Evolutionary conservation across 2,113 vertebrate species (phyloP).

Genomic region (Myxocyprinus asiaticus): DNA sequence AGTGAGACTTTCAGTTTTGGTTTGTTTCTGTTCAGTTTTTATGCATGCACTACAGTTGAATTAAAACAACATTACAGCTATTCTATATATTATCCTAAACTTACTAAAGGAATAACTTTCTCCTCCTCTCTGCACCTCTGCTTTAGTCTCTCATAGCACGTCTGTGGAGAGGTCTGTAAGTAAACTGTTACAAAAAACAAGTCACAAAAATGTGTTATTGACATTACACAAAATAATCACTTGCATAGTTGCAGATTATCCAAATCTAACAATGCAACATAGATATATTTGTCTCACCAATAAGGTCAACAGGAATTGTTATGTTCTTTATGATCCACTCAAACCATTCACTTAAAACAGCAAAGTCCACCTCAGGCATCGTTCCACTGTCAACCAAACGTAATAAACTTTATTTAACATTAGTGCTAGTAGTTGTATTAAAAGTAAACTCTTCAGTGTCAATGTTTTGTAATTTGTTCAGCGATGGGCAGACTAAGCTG

Average conservation of each 20-base stretch:
- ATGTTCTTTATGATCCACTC: conserved; percentile 87
- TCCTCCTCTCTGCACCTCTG: conserved; percentile 90
- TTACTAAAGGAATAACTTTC: conserved; percentile 88
- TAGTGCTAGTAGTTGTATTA: no score
- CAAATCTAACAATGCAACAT: background rate
- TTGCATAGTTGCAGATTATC: background rate
- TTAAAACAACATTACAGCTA: background rate
- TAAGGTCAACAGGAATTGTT: conserved; percentile 83
- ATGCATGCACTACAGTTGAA: no score
- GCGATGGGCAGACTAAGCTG: background rate
- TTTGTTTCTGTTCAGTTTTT: no score
- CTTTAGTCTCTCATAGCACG: conserved; percentile 84
- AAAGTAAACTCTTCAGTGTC: no score
- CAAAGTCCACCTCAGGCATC: conserved; percentile 92
- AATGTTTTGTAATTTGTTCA: background rate
- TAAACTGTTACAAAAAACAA: conserved; percentile 78
- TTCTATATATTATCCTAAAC: conserved; percentile 45
- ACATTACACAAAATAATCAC: background rate
- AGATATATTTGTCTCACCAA: conserved; percentile 76
- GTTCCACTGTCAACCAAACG: conserved; percentile 76
- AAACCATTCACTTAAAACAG: conserved; percentile 90
- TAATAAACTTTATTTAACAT: background rate
- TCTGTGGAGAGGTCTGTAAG: conserved; percentile 88
- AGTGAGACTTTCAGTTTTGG: no score
- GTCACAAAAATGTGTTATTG: background rate